These are phyloP conservation scores for Chaunax sp. DNA, from an alignment of 2,797 vertebrate genomes.

Conservation along the genomic window DNA sequence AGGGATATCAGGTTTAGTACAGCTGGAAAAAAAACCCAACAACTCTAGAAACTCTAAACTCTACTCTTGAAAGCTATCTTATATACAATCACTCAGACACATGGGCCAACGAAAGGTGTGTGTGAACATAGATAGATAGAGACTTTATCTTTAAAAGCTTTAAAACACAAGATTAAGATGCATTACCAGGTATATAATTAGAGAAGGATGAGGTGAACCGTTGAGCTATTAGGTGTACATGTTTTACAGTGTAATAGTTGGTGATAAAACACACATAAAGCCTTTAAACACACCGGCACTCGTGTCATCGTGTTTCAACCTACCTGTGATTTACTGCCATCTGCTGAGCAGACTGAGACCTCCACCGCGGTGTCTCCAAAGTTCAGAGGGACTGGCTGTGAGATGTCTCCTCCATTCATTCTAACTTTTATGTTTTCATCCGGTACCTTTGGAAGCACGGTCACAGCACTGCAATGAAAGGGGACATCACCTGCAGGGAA, in stretches of 20 bases:
- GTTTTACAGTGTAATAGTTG: neutral
- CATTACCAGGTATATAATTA: neutral
- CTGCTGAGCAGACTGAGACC: slow-evolving; percentile 77
- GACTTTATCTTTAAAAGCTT: too few relatives aligned
- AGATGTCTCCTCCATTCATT: slow-evolving; percentile 58
- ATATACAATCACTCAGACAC: neutral
- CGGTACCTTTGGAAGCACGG: slow-evolving; percentile 53
- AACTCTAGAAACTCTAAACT: too few relatives aligned
- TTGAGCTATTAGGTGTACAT: neutral
- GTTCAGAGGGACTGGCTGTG: slow-evolving; percentile 50
- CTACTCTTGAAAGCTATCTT: neutral
- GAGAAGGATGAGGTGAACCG: neutral
- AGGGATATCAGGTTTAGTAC: neutral
- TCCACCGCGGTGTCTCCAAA: slow-evolving; percentile 73
- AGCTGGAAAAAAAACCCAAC: too few relatives aligned
- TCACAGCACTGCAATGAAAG: slow-evolving; percentile 63
- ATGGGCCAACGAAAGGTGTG: neutral
- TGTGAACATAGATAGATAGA: too few relatives aligned
- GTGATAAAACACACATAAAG: neutral
- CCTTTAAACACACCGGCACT: neutral
- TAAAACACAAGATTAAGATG: neutral
- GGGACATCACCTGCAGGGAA: slow-evolving; percentile 44
- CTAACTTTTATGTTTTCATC: slow-evolving; percentile 69
- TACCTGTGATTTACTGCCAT: slow-evolving; percentile 81
- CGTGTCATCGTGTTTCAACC: neutral